Conservation (phyloP, 37 sponge, comb jelly and placozoan species). For the Mnemiopsis leidyi region DNA sequence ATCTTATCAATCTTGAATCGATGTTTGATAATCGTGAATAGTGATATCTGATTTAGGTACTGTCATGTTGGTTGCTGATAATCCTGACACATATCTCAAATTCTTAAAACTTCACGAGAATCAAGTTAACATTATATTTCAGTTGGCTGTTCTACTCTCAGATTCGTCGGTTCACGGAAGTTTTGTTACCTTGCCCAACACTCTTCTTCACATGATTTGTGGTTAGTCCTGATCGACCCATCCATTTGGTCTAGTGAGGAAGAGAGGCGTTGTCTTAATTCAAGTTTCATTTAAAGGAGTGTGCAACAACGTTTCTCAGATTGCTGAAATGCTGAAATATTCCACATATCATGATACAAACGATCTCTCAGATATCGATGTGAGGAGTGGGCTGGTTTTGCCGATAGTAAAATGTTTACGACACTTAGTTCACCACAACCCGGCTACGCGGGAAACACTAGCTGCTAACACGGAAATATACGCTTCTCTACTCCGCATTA, state of each 20-base stretch:
- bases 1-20: too few species aligned
- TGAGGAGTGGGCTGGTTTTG: constrained; percentile 32
- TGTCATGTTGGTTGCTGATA: too few species aligned
- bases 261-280: too few species aligned
- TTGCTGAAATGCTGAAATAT: not conserved
- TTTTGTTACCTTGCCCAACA: not conserved
- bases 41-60: too few species aligned
- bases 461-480: constrained; percentile 27
- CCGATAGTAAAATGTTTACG: constrained; percentile 41
- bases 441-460: constrained; percentile 18
- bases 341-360: too few species aligned
- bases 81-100: too few species aligned
- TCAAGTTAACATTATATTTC: too few species aligned
- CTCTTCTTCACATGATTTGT: not conserved
- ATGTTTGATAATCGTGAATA: too few species aligned
- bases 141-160: constrained; percentile 22
- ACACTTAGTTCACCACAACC: constrained; percentile 52
- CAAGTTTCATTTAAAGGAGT: too few species aligned
- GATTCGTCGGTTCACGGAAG: constrained; percentile 36
- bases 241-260: too few species aligned
- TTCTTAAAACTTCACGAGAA: too few species aligned
- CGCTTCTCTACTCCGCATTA: constrained; percentile 30
- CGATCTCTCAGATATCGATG: constrained; percentile 50
- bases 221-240: not conserved
- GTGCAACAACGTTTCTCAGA: not conserved